A percentile compares a stretch with the other conserved stretches of the same genome.
phyloP scores from a whole-genome alignment of 2,113 vertebrate genomes.

The Petaurus breviceps region DNA sequence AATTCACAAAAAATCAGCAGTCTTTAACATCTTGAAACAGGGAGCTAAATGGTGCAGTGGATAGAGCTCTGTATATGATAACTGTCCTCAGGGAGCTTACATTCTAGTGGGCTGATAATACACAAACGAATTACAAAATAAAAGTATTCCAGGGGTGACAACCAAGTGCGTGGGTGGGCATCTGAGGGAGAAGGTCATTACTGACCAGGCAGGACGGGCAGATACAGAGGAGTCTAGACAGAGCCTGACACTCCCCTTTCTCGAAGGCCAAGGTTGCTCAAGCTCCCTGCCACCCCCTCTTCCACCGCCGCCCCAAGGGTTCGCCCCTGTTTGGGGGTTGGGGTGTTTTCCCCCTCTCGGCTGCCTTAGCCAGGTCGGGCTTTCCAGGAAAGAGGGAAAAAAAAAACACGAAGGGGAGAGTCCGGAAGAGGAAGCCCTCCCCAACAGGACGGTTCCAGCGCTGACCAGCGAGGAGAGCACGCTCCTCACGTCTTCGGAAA shows the following conservation, averaged over 20 bases:
- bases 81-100: not conserved
- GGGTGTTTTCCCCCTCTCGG: not conserved
- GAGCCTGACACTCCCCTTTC: too few species aligned
- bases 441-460: not conserved
- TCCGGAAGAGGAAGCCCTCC: not conserved
- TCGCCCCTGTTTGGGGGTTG: not conserved
- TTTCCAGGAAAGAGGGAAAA: not conserved
- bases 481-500: not conserved
- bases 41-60: not conserved
- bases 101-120: not conserved
- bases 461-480: not conserved
- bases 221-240: not conserved
- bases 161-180: not conserved
- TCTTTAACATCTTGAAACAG: not conserved
- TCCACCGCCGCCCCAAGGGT: not conserved
- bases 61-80: not conserved
- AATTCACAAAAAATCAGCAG: not conserved
- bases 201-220: not conserved
- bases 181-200: not conserved
- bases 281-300: not conserved
- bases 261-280: too few species aligned
- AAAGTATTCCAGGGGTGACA: not conserved
- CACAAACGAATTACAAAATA: not conserved
- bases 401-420: not conserved
- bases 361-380: not conserved